A percentile compares a stretch with the other conserved stretches of the same genome.
Conservation (phyloP, 1,140 invertebrate species). For the Dendroctonus ponderosae region DNA sequence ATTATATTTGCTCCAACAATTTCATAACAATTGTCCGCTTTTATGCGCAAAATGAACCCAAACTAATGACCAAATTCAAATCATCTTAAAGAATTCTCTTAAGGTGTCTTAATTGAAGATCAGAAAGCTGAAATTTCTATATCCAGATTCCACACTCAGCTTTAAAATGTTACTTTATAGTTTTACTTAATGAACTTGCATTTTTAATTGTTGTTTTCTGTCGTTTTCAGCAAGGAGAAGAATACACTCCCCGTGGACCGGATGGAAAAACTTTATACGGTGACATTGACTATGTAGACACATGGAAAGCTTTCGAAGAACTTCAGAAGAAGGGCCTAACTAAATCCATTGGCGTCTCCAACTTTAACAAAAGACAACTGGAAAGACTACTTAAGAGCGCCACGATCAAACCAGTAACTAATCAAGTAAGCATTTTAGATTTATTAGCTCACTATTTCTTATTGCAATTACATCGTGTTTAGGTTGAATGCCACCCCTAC, state of each 20-base stretch:
- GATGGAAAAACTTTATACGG: slow-evolving; percentile 52
- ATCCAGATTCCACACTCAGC: no score
- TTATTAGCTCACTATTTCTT: not conserved
- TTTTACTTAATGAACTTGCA: not conserved
- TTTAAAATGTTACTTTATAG: not conserved
- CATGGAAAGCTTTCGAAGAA: slow-evolving; percentile 74
- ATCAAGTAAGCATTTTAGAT: slow-evolving; percentile 59
- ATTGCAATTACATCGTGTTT: slow-evolving; percentile 6
- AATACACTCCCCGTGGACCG: slow-evolving; percentile 49
- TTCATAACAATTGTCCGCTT: no score
- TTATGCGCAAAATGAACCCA: no score
- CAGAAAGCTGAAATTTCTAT: no score
- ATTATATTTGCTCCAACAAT: no score
- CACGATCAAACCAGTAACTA: slow-evolving; percentile 69
- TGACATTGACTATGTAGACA: slow-evolving; percentile 62
- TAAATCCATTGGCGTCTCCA: slow-evolving; percentile 81
- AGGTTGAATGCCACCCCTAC: slow-evolving; percentile 73
- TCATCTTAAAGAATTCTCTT: no score
- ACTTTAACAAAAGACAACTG: slow-evolving; percentile 82
- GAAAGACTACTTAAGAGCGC: slow-evolving; percentile 63
- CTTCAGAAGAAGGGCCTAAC: slow-evolving; percentile 65
- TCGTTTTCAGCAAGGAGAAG: slow-evolving; percentile 47
- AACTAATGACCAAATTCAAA: no score
- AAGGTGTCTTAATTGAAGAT: no score
- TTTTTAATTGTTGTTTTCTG: not conserved